phyloP scores from a whole-genome alignment of 1,140 invertebrate species.

The Zaprionus ghesquierei region DNA sequence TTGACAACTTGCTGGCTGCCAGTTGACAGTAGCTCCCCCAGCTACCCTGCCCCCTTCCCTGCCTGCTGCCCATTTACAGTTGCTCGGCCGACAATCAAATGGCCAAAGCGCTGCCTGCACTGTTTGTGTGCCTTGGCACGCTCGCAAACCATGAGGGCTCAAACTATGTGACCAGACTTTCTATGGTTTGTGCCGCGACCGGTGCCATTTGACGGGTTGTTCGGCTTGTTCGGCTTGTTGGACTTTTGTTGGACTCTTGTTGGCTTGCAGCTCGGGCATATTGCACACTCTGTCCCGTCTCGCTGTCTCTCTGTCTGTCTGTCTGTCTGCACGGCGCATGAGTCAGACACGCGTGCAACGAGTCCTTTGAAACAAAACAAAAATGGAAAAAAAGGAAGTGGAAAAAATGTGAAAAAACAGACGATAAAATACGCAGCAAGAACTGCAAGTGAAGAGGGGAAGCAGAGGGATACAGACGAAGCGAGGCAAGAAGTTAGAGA shows the following conservation, averaged over 20 bases:
- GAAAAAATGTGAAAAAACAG: not conserved
- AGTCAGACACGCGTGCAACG: constrained; percentile 62
- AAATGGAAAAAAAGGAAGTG: constrained; percentile 9
- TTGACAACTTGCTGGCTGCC: constrained; percentile 28
- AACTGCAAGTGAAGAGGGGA: not conserved
- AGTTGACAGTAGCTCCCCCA: constrained; percentile 1
- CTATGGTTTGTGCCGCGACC: constrained; percentile 52
- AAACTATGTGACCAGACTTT: constrained; percentile 51
- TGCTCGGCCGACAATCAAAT: constrained; percentile 63
- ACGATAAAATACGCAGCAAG: constrained; percentile 11
- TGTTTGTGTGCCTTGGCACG: not conserved
- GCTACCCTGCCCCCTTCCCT: not conserved
- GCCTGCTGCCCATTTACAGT: constrained; percentile 22
- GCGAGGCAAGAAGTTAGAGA: not conserved
- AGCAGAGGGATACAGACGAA: not conserved
- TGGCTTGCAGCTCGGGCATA: constrained; percentile 47
- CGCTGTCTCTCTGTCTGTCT: not conserved
- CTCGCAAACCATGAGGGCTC: constrained; percentile 3
- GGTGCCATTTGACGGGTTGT: not conserved
- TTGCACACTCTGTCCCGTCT: constrained; percentile 26
- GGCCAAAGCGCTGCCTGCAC: constrained; percentile 39
- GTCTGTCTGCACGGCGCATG: constrained; percentile 32
- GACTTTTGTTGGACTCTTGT: not conserved
- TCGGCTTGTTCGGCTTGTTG: not conserved
- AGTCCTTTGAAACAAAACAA: constrained; percentile 49